Evolutionary conservation across 2,888 invertebrate genomes (phyloP), one percentile per base, ranked within the genome.

Genomic region (Lamproptera curius): DNA sequence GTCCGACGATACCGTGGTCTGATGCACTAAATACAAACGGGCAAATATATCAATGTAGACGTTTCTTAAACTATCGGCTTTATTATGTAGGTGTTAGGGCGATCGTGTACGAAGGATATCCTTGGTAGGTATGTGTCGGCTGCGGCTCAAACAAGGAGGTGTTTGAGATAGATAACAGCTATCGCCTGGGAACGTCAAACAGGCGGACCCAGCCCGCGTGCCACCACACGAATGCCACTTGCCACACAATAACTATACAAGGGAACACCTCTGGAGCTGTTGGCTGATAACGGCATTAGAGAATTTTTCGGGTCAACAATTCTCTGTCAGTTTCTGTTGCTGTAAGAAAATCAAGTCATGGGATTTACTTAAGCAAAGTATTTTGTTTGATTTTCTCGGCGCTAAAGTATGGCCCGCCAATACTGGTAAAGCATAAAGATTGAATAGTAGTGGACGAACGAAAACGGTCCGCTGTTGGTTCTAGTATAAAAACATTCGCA

Each of bases 151-250:
- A 85, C 81, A 82, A 75, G 57, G 73, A 73, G 74, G 77, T 87
- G 86, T 87, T 87, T 86, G 86, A 76, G 57, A 67, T 76, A 86
- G 86, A 87, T 87, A 86, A 76, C 73, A 58, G 73, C 65, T 85
- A 86, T 86, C 85, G 80, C 86, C 84, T 86, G 86, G 78, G 86
- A 86, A 86, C 80, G 61, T 71, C 77, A 86, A 87, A 87, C 80
- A 86, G 79, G 73, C 77, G 76, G 64, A 78, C 62, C 74, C 56
- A 67, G 52, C 65, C 43, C 62, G 76, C 83, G 78, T 74, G 80
- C 79, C 80, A 76, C 78, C 64, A 76, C 73, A 73, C 69, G 69
- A 54, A 73, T 58, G 61, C 55, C 63, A 65, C 73, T 82, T 76
- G 70, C 77, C 74, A 75, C 65, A 58, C 58, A 62, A 61, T 65